Percentiles rank a stretch among this genome's conserved stretches.
Conservation (phyloP, 2,888 invertebrate genomes). For the Tenthredo mesomela region DNA sequence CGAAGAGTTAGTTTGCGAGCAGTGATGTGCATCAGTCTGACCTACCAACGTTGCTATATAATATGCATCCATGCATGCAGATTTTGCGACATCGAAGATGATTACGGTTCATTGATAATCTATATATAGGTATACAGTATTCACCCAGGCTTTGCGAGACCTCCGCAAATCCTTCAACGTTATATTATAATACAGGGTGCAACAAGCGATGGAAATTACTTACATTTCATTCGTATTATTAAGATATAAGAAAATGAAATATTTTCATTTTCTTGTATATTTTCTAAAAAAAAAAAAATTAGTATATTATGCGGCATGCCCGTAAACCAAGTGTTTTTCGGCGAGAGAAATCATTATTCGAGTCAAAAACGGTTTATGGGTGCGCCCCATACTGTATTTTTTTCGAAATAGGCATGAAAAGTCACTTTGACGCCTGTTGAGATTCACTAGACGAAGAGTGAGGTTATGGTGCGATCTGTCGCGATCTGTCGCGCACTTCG, state of each 20-base stretch:
- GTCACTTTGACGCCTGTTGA: too few species aligned
- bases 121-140: neutral
- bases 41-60: slow-evolving; percentile 14
- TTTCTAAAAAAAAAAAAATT: neutral
- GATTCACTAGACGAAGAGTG: too few species aligned
- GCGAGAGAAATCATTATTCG: too few species aligned
- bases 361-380: too few species aligned
- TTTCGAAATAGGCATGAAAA: too few species aligned
- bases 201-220: neutral
- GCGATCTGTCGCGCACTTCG: too few species aligned
- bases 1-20: neutral
- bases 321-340: too few species aligned
- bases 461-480: too few species aligned
- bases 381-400: too few species aligned
- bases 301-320: too few species aligned
- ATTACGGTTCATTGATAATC: slow-evolving; percentile 26
- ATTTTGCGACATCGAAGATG: slow-evolving; percentile 15
- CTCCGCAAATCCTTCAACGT: neutral
- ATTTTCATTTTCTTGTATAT: neutral
- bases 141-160: neutral
- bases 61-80: neutral
- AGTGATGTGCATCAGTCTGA: slow-evolving; percentile 12
- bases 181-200: neutral
- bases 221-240: neutral
- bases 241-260: neutral